Evolutionary conservation across 1,140 invertebrate species (phyloP).

Genomic region (Elysia chlorotica): DNA sequence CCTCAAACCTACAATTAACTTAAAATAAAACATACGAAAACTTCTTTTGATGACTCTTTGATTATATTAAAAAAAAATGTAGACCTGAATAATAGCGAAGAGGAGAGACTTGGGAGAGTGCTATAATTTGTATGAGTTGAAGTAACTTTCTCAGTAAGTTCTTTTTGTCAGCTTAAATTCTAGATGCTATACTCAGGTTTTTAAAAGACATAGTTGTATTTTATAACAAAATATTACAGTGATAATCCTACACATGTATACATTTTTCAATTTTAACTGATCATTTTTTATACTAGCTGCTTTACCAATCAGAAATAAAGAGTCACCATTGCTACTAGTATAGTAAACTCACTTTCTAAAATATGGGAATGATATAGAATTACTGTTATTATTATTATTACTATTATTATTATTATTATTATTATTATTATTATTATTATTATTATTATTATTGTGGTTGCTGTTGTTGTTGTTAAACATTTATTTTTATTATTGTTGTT

Average conservation of each 20-base stretch:
- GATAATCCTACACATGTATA: not conserved
- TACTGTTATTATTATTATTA: no score
- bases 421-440: no score
- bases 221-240: not conserved
- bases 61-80: not conserved
- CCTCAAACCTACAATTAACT: no score
- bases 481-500: no score
- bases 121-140: not conserved
- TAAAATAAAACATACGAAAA: no score
- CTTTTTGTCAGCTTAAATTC: not conserved
- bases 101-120: no score
- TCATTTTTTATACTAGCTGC: not conserved
- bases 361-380: no score
- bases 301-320: not conserved
- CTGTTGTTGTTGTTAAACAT: no score
- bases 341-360: no score
- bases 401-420: no score
- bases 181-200: not conserved
- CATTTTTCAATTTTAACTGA: not conserved
- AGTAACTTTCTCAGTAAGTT: not conserved
- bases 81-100: not conserved
- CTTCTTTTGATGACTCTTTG: not conserved
- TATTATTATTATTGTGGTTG: no score
- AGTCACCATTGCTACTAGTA: not conserved
- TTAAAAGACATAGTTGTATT: not conserved